Evolutionary conservation across 2,888 invertebrate genomes (phyloP), one percentile per base, ranked within the genome.

Genomic region (Hirtodrosophila cameraria): DNA sequence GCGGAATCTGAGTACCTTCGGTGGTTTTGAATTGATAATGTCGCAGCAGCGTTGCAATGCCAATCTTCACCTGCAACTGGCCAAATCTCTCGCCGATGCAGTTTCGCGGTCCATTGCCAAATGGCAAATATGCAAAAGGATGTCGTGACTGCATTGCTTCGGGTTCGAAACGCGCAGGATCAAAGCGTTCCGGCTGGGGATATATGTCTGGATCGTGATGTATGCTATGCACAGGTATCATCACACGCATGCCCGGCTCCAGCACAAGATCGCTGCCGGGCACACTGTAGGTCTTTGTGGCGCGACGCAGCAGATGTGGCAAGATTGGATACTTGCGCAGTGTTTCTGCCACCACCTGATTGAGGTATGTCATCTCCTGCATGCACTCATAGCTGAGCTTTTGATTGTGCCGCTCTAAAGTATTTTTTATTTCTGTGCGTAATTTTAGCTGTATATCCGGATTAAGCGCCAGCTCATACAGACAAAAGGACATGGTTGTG

Each of bases 111-210:
- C 90, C 90, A 33, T 87, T 88, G 0, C 90, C 90, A 45, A 90
- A 90, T 0, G 90, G 88, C 8, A 90, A 55, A 61, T 84, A 90
- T 0, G 87, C 66, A 13, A 72, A 78, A 0, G 80, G 64, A 63
- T 92, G 92, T 43, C 93, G 86, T 23, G 90, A 90, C 0, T 90
- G 88, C 48, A 92, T 92, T 31, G 92, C 92, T 62, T 92, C 92
- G 0, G 91, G 88, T 0, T 91, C 88, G 82, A 94, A 94, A 65
- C 94, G 90, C 12, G 93, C 92, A 0, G 94, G 94, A 52, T 93
- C 92, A 54, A 94, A 94, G 16, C 90, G 91, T 2, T 93, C 91
- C 0, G 94, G 94, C 1, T 94, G 89, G 0, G 90, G 90, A 64
- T 89, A 92, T 11, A 90, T 76, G 6, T 88, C 66, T 0, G 90